These are phyloP conservation scores for Magallana gigas DNA, from an alignment of 1,140 invertebrate species.

Conservation along the genomic window DNA sequence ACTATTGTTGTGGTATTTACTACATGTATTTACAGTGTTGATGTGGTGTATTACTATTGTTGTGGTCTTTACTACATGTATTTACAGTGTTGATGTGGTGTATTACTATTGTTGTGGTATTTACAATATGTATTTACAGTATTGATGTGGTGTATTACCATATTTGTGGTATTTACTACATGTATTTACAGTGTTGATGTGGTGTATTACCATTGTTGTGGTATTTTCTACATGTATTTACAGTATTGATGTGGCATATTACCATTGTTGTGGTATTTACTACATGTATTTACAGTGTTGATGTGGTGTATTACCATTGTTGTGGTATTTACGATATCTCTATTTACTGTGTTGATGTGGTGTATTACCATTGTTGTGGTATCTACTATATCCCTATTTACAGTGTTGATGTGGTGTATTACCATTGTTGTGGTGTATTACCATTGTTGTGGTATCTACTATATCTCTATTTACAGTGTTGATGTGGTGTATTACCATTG, in stretches of 20 bases:
- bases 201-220: too few relatives aligned
- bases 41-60: conserved; percentile 53
- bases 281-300: neutral
- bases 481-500: too few relatives aligned
- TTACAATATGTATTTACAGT: neutral
- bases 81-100: neutral
- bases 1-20: neutral
- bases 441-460: too few relatives aligned
- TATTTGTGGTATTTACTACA: conserved; percentile 23
- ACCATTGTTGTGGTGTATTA: too few relatives aligned
- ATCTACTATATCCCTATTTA: too few relatives aligned
- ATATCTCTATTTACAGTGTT: too few relatives aligned
- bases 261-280: conserved; percentile 8
- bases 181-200: neutral
- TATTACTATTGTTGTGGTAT: conserved; percentile 2
- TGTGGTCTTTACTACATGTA: neutral
- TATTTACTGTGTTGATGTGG: neutral
- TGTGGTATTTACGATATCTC: neutral
- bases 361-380: too few relatives aligned
- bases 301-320: neutral
- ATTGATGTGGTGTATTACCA: neutral
- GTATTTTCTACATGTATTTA: too few relatives aligned
- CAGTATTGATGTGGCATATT: neutral
- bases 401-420: too few relatives aligned
- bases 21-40: neutral